These are phyloP conservation scores for Brachirus orientalis DNA, from an alignment of 2,113 vertebrate species.

Conservation along the genomic window DNA sequence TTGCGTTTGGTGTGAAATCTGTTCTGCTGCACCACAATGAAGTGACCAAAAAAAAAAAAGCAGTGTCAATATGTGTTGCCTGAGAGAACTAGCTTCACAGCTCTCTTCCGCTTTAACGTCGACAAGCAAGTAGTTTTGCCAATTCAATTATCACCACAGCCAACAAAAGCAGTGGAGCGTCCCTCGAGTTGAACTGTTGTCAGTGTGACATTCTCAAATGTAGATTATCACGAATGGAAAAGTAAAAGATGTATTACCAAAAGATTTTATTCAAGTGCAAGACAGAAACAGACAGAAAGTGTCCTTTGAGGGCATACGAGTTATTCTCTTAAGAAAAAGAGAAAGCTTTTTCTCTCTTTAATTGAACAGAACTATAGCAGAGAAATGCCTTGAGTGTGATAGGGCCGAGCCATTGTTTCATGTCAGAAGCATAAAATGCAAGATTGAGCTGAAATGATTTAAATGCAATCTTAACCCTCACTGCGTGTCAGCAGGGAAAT, in stretches of 20 bases:
- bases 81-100: conserved; percentile 1
- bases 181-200: conserved; percentile 24
- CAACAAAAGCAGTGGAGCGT: conserved; percentile 13
- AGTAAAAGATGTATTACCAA: conserved; percentile 34
- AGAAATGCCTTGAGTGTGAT: conserved; percentile 52
- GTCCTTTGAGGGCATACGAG: conserved; percentile 45
- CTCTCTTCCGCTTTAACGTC: conserved; percentile 4
- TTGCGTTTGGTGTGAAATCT: background rate
- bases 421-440: conserved; percentile 38
- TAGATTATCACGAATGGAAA: conserved; percentile 6
- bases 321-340: conserved; percentile 45
- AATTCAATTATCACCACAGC: conserved; percentile 3
- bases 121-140: background rate
- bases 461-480: conserved; percentile 5
- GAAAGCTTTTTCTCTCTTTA: conserved; percentile 28
- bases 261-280: conserved; percentile 37
- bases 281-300: conserved; percentile 18
- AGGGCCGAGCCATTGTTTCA: conserved; percentile 42
- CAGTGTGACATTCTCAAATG: conserved; percentile 33
- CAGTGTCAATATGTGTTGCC: conserved; percentile 2
- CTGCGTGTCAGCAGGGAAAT: conserved; percentile 17
- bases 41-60: background rate
- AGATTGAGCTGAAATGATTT: conserved; percentile 31
- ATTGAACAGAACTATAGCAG: conserved; percentile 36
- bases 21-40: background rate